Base-by-base conservation (phyloP, 2,113 vertebrate species). In the Sinocyclocheilus maitianheensis region DNA sequence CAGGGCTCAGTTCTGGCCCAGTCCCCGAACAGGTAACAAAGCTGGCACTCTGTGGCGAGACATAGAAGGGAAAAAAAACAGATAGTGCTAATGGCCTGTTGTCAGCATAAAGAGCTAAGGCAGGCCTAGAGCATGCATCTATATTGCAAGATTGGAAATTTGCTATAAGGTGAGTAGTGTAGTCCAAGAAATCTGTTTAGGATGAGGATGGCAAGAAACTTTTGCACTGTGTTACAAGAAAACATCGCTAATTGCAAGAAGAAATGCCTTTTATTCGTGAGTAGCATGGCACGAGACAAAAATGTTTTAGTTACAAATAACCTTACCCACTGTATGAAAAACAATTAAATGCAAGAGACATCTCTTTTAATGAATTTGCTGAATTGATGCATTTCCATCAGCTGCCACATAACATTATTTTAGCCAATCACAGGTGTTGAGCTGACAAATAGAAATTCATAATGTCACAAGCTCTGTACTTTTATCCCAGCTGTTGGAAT, bases 1-100 rank as follows among this genome's bases (percentile, higher is more conserved):
- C 40, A 58, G 71, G 80, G 87, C 82, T 83, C 65, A 86, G 58
- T 48, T 77, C 58, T 77, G 51, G 77, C 51, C 72, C 71, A 84
- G 74, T 74, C 87, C 72, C 76, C 24, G 60, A 26, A 18, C 40
- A 83, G 79, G 51, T 48, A 84, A 63, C 43, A 46, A 53, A 75
- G 71, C 83, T 75, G 71, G 43, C 71, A 85, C 34, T 75, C 72
- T 75, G 40, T 5, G 22, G 62, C 18, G 34, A 67, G 53, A 46
- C 69, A 75, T 9, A 55, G 24, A 24, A 16, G 48, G 13, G 43
- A 48, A 63, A 60, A 58, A 60, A 60, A 60, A 60, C 53, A 53
- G 53, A 26, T 12, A 48, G 63, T 30, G 5, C 63, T 75, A 75
- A 75, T 75, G 72, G 22, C 40, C 72, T 43, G 37, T n/a, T 46